phyloP scores from a whole-genome alignment of 2,113 vertebrate genomes.

The Lagenorhynchus albirostris region DNA sequence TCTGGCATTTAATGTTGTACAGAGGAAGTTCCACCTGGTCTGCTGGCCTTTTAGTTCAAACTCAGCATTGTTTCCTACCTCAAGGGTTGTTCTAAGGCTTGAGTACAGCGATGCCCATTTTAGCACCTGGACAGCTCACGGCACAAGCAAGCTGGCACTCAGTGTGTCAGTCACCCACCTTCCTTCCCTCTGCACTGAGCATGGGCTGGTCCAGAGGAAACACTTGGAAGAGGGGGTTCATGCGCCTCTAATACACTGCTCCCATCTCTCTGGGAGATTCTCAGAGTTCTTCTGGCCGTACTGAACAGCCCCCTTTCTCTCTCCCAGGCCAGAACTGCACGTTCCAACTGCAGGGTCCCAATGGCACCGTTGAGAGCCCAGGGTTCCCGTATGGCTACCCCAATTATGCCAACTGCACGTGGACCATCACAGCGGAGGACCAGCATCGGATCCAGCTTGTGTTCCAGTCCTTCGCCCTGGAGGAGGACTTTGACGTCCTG shows the following conservation, averaged over 20 bases:
- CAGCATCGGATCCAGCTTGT: conserved; percentile 98
- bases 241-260: too few relatives aligned
- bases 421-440: conserved; percentile 94
- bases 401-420: conserved; percentile 99
- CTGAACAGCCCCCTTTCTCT: conserved; percentile 62
- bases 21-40: not conserved
- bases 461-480: conserved; percentile 97
- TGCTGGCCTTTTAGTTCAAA: not conserved
- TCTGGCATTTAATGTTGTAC: not conserved
- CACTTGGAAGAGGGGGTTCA: not conserved
- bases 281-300: not conserved
- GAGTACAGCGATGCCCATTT: fast-evolving
- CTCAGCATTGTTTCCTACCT: not conserved
- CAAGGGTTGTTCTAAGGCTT: not conserved
- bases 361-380: conserved; percentile 97
- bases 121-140: fast-evolving
- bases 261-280: not conserved
- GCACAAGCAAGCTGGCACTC: not conserved
- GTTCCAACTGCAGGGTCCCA: conserved; percentile 91
- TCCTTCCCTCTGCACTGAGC: not conserved
- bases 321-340: conserved; percentile 97
- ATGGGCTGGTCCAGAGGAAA: not conserved
- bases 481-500: conserved; percentile 98
- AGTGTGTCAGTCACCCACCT: not conserved
- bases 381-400: conserved; percentile 98